Percentiles rank a stretch among this genome's conserved stretches.
Conservation (phyloP, 2,113 vertebrate genomes). For the Laticauda colubrina region DNA sequence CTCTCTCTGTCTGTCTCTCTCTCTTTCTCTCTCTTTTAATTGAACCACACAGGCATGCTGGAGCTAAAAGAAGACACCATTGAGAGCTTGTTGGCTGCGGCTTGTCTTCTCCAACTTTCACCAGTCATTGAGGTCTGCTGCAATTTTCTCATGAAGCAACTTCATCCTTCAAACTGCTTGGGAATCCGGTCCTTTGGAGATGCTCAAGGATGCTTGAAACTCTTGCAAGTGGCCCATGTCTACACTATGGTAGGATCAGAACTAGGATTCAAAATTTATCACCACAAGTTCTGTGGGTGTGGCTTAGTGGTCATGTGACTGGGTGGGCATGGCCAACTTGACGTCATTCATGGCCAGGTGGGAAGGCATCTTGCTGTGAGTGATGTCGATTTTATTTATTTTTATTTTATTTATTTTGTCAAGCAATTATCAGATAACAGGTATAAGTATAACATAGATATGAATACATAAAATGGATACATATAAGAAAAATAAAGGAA, state of each 20-base stretch:
- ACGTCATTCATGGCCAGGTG: too few relatives aligned
- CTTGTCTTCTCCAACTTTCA: constrained; percentile 93
- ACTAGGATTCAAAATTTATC: too few relatives aligned
- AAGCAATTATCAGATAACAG: too few relatives aligned
- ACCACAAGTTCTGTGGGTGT: too few relatives aligned
- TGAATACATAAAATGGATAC: too few relatives aligned
- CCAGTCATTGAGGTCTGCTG: constrained; percentile 96
- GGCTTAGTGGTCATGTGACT: too few relatives aligned
- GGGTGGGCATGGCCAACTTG: too few relatives aligned
- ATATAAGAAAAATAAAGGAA: too few relatives aligned
- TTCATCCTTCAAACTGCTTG: constrained; percentile 96
- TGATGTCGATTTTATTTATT: too few relatives aligned
- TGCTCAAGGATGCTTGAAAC: constrained; percentile 89
- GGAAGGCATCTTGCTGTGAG: too few relatives aligned
- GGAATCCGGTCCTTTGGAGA: constrained; percentile 95
- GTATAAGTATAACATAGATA: too few relatives aligned
- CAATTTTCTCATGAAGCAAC: constrained; percentile 95
- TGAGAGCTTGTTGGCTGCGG: constrained; percentile 90
- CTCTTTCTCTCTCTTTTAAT: background rate
- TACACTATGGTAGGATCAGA: constrained; percentile 87
- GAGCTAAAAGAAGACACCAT: constrained; percentile 95
- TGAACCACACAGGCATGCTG: constrained; percentile 79
- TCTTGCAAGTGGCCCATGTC: constrained; percentile 90
- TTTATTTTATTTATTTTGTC: too few relatives aligned
- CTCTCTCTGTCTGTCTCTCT: background rate